Evolutionary conservation across 2,888 invertebrate genomes (phyloP).

Genomic region (Tethea ocularis): DNA sequence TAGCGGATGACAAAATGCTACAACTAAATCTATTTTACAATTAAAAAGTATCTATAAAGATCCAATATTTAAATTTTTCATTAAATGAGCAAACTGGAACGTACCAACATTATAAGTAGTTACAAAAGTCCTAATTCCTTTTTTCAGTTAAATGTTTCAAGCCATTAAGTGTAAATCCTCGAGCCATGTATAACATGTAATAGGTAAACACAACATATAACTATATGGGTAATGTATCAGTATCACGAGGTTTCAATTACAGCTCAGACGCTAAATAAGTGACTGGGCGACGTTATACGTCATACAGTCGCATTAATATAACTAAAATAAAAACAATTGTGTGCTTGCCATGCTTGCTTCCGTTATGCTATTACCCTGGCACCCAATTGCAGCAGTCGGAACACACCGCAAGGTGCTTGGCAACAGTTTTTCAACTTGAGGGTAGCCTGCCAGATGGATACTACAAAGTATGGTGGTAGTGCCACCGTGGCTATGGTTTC

Average conservation of each 20-base stretch:
- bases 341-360: not conserved
- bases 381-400: too few relatives aligned
- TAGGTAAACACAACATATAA: slow-evolving; percentile 12
- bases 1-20: not conserved
- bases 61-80: not conserved
- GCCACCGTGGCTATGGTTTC: too few relatives aligned
- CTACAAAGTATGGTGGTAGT: too few relatives aligned
- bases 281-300: slow-evolving; percentile 39
- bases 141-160: not conserved
- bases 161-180: not conserved
- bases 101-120: too few relatives aligned
- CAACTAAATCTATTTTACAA: not conserved
- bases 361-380: too few relatives aligned
- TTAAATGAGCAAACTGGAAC: not conserved
- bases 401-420: too few relatives aligned
- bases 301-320: slow-evolving; percentile 27
- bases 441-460: too few relatives aligned
- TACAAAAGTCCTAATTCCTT: too few relatives aligned
- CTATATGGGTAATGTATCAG: slow-evolving; percentile 43
- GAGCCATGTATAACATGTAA: slow-evolving; percentile 11
- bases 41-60: not conserved
- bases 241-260: slow-evolving; percentile 81
- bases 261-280: slow-evolving; percentile 61
- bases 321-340: slow-evolving; percentile 21
- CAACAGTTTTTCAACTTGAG: too few relatives aligned